phyloP scores from a whole-genome alignment of 2,888 invertebrate species.

The Ypsolopha sequella region DNA sequence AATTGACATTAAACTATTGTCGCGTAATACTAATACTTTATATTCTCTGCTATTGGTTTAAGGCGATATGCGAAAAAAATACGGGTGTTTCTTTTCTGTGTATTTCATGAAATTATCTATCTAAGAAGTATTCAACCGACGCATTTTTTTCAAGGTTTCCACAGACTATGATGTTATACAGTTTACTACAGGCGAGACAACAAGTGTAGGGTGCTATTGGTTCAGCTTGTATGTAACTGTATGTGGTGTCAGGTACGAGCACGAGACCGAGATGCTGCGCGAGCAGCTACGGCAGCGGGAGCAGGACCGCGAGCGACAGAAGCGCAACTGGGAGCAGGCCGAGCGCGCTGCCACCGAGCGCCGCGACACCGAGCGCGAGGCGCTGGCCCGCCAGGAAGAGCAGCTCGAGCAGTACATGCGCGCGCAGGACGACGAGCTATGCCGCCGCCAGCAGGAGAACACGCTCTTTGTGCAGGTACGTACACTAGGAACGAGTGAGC shows the following conservation, averaged over 20 bases:
- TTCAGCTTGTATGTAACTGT: background rate
- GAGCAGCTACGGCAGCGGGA: slow-evolving; percentile 90
- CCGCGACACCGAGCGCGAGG: slow-evolving; percentile 76
- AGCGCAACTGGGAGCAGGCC: slow-evolving; percentile 86
- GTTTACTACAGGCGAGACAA: too few species aligned
- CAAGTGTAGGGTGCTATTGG: too few species aligned
- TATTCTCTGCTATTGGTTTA: too few species aligned
- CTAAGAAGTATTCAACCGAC: too few species aligned
- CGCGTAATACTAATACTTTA: too few species aligned
- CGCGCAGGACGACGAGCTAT: slow-evolving; percentile 86
- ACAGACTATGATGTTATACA: too few species aligned
- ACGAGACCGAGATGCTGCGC: slow-evolving; percentile 94
- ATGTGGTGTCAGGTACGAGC: slow-evolving; percentile 75
- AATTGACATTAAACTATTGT: too few species aligned
- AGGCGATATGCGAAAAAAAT: too few species aligned
- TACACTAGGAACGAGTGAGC: too few species aligned
- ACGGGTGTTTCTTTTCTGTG: too few species aligned
- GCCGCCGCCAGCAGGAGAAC: slow-evolving; percentile 89
- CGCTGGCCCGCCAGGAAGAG: slow-evolving; percentile 78
- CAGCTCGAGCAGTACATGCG: slow-evolving; percentile 84
- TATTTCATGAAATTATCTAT: too few species aligned
- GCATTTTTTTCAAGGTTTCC: too few species aligned
- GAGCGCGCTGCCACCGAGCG: slow-evolving; percentile 86
- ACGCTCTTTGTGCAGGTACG: slow-evolving; percentile 87
- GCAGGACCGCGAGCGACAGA: slow-evolving; percentile 88